Evolutionary conservation across 2,113 vertebrate species (phyloP).

Genomic region (Nothoprocta perdicaria): DNA sequence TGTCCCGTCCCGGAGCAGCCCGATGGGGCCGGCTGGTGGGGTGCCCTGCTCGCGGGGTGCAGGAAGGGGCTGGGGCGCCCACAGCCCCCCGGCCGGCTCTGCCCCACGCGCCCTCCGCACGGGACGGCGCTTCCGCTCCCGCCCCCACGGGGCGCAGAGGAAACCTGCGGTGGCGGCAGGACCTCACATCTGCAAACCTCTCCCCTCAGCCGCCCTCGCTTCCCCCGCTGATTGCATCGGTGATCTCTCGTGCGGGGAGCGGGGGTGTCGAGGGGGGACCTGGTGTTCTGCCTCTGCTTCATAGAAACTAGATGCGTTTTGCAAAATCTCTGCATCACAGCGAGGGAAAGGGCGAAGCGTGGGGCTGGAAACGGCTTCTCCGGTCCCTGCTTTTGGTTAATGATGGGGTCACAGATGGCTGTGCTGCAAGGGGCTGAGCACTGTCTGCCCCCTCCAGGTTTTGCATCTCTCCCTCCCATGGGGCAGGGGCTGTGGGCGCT

Average conservation of each 20-base stretch:
- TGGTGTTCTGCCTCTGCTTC: neutral
- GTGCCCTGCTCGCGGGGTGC: neutral
- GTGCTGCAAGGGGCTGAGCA: neutral
- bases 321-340: neutral
- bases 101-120: accelerated
- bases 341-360: neutral
- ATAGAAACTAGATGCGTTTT: neutral
- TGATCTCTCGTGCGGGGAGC: neutral
- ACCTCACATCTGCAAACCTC: slow-evolving; percentile 14
- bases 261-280: neutral
- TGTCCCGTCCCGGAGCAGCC: neutral
- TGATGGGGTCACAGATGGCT: neutral
- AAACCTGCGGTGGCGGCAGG: neutral
- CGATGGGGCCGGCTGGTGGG: neutral
- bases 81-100: neutral
- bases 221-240: neutral
- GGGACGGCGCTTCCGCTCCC: neutral
- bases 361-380: neutral
- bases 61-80: too few species aligned
- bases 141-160: neutral
- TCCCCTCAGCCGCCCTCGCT: neutral
- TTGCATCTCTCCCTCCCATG: neutral
- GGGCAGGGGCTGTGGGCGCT: neutral
- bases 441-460: accelerated
- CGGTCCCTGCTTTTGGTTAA: neutral